Percentiles rank a stretch among this genome's conserved stretches.
These are phyloP conservation scores for Holothuria glaberrima DNA, from an alignment of 35 echinoderm and acorn worm species.

Conservation along the genomic window DNA sequence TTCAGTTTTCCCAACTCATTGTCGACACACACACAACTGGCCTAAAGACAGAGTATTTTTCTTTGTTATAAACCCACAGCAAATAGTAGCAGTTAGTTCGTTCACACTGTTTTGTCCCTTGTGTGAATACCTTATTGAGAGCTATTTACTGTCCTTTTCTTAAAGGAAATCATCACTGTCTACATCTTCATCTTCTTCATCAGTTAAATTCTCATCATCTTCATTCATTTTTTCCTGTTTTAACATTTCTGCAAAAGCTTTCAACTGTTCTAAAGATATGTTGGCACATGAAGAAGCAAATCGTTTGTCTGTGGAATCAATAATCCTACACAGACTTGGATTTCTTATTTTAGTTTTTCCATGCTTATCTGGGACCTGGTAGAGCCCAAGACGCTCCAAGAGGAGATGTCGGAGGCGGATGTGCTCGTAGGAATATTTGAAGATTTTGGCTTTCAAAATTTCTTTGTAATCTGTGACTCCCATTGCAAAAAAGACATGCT, in stretches of 20 bases:
- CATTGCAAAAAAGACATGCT: conserved; percentile 81
- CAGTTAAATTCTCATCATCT: conserved; percentile 44
- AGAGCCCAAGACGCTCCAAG: conserved; percentile 77
- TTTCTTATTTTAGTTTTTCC: conserved; percentile 58
- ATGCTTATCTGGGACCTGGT: conserved; percentile 72
- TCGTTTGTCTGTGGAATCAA: conserved; percentile 74
- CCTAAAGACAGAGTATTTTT: no score
- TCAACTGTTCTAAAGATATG: conserved; percentile 53
- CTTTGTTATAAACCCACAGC: no score
- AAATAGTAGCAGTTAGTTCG: no score
- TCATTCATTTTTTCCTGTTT: conserved; percentile 57
- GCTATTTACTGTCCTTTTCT: no score
- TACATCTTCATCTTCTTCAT: conserved; percentile 32
- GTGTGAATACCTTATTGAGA: no score
- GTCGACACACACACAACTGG: no score
- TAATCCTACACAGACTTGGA: conserved; percentile 64
- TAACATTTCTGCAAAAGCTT: conserved; percentile 55
- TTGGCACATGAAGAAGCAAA: conserved; percentile 62
- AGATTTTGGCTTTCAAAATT: conserved; percentile 78
- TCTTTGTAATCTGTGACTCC: conserved; percentile 67
- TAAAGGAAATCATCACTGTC: no score
- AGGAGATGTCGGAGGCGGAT: conserved; percentile 66
- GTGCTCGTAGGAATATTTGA: conserved; percentile 79
- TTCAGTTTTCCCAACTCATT: no score
- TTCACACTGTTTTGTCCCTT: no score